Evolutionary conservation across 2,113 vertebrate species (phyloP), one percentile per base, ranked within the genome.

Genomic region (Manacus vitellinus): DNA sequence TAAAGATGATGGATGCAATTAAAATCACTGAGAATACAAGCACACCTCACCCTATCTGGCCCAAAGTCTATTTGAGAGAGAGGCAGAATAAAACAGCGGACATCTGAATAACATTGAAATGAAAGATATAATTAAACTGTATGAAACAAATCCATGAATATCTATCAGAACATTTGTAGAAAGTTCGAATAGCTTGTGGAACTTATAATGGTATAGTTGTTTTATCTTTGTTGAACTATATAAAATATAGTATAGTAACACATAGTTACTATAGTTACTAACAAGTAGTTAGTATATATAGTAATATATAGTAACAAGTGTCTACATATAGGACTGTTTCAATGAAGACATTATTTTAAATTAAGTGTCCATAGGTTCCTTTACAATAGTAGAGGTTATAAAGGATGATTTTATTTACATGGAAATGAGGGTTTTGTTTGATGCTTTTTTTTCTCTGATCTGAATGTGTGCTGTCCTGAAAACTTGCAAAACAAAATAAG

Each of bases 331-430:
- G 16, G 8, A 37, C 8, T 33, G 77, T 54, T 76, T 85, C 58
- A 3, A 58, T 2, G 0, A 59, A 43, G 59, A 30, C 0, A 9
- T 63, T 65, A 59, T 51, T 76, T 73, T 8, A 46, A 25, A 73
- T 47, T 39, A 65, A 52, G 21, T 27, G 20, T 27, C 16, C 9
- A 59, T 12, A 51, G 4, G 7, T 39, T 75, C 79, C 25, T 86
- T 52, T 44, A 31, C 6, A 90, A 71, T 33, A 35, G 6, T 28
- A 35, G 9, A 62, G 7, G 10, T 46, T 33, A 74, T 44, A 72
- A n/a, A 65, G 14, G 10, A 35, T 25, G 28, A 28, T 14, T 35
- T 54, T 44, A 23, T 70, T 72, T n/a, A 61, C 2, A 9, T 12
- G 5, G 15, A 94, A 66, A 3, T 28, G 0, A 71, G 87, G 4